phyloP scores from a whole-genome alignment of 2,113 vertebrate species.

The Gymnarchus niloticus region DNA sequence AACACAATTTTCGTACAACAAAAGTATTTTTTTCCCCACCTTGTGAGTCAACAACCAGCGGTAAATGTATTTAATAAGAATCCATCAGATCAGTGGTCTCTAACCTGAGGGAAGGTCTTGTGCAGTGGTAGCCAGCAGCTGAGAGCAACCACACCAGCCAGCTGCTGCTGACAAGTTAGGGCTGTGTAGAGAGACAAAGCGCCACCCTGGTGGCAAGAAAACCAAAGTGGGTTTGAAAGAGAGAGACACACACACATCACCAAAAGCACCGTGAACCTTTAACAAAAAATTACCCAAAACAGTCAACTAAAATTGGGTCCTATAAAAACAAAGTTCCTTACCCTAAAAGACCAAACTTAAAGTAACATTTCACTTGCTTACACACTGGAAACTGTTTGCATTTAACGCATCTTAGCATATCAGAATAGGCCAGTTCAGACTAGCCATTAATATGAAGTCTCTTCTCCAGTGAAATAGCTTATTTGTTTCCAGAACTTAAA shows the following conservation, averaged over 20 bases:
- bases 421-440: neutral
- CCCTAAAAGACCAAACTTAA: neutral
- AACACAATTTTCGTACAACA: no score
- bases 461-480: neutral
- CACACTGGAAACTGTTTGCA: neutral
- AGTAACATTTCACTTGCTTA: no score
- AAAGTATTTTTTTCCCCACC: no score
- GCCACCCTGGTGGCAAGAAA: conserved; percentile 72
- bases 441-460: neutral
- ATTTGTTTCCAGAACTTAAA: no score
- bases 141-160: conserved; percentile 89
- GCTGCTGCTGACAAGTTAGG: conserved; percentile 84
- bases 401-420: neutral
- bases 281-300: neutral
- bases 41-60: neutral
- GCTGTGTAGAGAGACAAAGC: conserved; percentile 93
- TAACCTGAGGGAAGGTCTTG: conserved; percentile 86
- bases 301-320: neutral
- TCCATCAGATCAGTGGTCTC: neutral
- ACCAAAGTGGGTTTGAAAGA: neutral
- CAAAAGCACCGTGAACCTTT: neutral
- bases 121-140: conserved; percentile 97
- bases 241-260: neutral
- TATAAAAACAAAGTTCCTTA: neutral
- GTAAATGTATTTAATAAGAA: neutral